Conservation (phyloP, 2,888 invertebrate genomes). For the Drosophila kambysellisi region DNA sequence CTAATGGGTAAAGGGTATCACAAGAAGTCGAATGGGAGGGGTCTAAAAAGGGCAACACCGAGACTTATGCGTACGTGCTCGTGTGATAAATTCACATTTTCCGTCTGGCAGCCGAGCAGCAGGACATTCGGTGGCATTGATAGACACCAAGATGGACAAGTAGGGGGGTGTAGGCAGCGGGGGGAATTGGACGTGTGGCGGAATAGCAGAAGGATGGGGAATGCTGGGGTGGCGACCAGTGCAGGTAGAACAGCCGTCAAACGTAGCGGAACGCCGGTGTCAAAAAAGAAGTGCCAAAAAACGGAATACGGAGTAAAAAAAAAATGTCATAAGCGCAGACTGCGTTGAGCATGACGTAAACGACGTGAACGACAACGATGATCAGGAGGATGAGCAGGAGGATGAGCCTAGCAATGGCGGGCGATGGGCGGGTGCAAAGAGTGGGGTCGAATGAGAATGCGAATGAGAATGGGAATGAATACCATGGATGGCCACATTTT, state of each 20-base stretch:
- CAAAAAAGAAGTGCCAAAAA: slow-evolving; percentile 70
- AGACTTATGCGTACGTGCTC: slow-evolving; percentile 76
- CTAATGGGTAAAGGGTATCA: background rate
- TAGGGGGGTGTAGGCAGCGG: background rate
- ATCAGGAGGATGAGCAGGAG: slow-evolving; percentile 22
- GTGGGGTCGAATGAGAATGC: background rate
- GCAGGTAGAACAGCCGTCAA: slow-evolving; percentile 68
- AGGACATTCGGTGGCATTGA: slow-evolving; percentile 59
- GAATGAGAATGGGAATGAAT: slow-evolving; percentile 26
- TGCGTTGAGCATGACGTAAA: slow-evolving; percentile 39
- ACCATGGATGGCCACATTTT: slow-evolving; percentile 64
- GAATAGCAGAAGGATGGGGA: background rate
- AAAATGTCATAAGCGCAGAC: slow-evolving; percentile 37
- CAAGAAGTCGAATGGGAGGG: background rate
- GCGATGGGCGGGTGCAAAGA: background rate
- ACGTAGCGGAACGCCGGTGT: slow-evolving; percentile 77
- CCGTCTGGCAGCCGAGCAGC: slow-evolving; percentile 60
- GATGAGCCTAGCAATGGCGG: background rate
- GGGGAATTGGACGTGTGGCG: slow-evolving; percentile 21
- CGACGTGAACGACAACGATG: slow-evolving; percentile 30
- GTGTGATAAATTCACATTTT: slow-evolving; percentile 79
- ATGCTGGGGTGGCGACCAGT: background rate
- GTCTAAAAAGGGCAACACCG: slow-evolving; percentile 45
- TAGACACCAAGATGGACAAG: slow-evolving; percentile 48
- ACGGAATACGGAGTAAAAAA: slow-evolving; percentile 5